A percentile compares a stretch with the other conserved stretches of the same genome.
These are phyloP conservation scores for Alectoris magna DNA, from an alignment of 2,797 vertebrate genomes.

Conservation along the genomic window DNA sequence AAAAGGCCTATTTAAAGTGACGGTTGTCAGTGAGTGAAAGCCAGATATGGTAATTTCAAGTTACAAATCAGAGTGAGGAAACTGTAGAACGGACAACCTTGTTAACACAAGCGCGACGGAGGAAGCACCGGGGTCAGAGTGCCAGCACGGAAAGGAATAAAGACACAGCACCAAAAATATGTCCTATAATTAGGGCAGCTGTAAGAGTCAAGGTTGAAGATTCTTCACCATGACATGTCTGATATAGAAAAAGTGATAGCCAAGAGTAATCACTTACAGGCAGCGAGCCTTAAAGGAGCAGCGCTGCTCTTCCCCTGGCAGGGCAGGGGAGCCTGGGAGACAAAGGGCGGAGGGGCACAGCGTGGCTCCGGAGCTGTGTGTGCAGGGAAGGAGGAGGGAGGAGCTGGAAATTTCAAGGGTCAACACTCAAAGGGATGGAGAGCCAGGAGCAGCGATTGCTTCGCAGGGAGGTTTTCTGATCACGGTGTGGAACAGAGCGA, in stretches of 20 bases:
- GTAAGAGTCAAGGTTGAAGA: conserved; percentile 78
- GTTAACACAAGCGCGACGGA: conserved; percentile 73
- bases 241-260: conserved; percentile 74
- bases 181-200: conserved; percentile 79
- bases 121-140: conserved; percentile 74
- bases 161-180: conserved; percentile 77
- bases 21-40: conserved; percentile 78
- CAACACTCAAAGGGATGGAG: neutral
- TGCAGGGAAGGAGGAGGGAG: neutral
- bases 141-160: conserved; percentile 68
- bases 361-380: neutral
- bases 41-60: conserved; percentile 78
- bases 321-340: neutral
- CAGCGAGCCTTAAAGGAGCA: conserved; percentile 71
- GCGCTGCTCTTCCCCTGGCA: neutral
- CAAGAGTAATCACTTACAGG: conserved; percentile 72
- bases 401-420: conserved; percentile 33
- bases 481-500: neutral
- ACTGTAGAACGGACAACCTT: conserved; percentile 74
- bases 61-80: conserved; percentile 78
- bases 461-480: conserved; percentile 22
- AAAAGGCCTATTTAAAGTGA: conserved; percentile 80
- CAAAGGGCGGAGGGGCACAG: neutral
- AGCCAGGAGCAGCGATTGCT: neutral
- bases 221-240: conserved; percentile 76